These are phyloP conservation scores for Erinaceus europaeus DNA, from an alignment of 2,113 vertebrate genomes.

Conservation along the genomic window DNA sequence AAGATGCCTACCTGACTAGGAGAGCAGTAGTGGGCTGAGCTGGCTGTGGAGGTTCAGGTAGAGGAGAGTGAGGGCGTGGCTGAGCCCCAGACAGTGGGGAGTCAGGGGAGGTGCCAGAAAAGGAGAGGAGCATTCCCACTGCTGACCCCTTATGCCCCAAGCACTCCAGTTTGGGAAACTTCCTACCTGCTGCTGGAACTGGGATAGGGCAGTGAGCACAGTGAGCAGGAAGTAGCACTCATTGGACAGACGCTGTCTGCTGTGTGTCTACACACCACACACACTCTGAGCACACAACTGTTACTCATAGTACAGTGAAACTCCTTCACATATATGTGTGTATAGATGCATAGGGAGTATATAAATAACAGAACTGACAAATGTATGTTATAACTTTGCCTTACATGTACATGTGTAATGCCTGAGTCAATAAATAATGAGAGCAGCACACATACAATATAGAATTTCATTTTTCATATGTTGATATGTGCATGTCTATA, in stretches of 20 bases:
- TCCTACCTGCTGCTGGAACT: background rate
- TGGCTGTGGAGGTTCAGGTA: background rate
- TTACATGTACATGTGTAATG: background rate
- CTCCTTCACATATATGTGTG: too few relatives aligned
- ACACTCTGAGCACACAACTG: too few relatives aligned
- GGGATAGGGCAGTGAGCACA: background rate
- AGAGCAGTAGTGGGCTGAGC: background rate
- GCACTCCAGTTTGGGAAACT: background rate
- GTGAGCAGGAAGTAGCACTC: background rate
- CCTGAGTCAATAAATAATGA: too few relatives aligned
- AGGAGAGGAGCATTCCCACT: background rate
- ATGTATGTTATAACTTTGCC: background rate
- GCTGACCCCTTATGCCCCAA: background rate
- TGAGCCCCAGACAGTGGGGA: too few relatives aligned
- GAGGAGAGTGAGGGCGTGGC: background rate
- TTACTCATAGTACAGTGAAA: too few relatives aligned
- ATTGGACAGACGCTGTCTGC: background rate
- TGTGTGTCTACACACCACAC: background rate
- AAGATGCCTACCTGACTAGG: background rate
- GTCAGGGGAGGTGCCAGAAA: background rate
- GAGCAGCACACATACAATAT: too few relatives aligned
- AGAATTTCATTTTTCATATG: too few relatives aligned
- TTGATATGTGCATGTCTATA: background rate
- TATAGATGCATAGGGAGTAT: background rate
- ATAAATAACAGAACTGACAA: background rate